These are phyloP conservation scores for Sitta europaea DNA, from an alignment of 2,113 vertebrate species.

Conservation along the genomic window DNA sequence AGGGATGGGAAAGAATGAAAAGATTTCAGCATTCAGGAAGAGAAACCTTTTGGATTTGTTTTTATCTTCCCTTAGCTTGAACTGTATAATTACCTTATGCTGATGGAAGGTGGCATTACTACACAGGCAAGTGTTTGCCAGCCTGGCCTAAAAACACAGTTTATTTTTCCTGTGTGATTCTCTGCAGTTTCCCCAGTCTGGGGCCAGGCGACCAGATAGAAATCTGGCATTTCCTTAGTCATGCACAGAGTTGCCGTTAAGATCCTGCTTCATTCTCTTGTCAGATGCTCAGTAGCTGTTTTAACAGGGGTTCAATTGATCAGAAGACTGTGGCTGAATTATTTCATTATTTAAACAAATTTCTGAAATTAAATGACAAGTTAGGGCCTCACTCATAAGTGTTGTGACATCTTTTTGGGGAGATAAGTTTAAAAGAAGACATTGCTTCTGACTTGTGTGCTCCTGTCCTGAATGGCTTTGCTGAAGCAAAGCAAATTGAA, in stretches of 20 bases:
- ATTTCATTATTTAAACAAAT: neutral
- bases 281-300: neutral
- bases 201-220: neutral
- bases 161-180: neutral
- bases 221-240: neutral
- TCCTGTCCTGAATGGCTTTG: neutral
- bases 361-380: neutral
- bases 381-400: neutral
- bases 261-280: fast-evolving
- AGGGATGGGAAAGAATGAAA: neutral
- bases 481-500: neutral
- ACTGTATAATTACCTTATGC: neutral
- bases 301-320: neutral
- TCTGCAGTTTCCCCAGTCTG: neutral
- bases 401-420: neutral
- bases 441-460: neutral
- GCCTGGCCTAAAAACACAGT: neutral
- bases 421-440: neutral
- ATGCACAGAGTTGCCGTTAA: neutral
- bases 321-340: neutral
- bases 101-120: neutral
- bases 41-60: neutral
- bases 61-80: neutral
- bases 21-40: neutral
- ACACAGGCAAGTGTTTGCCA: neutral